Base-by-base conservation (phyloP, 2,888 invertebrate genomes). In the Acleris laterana region DNA sequence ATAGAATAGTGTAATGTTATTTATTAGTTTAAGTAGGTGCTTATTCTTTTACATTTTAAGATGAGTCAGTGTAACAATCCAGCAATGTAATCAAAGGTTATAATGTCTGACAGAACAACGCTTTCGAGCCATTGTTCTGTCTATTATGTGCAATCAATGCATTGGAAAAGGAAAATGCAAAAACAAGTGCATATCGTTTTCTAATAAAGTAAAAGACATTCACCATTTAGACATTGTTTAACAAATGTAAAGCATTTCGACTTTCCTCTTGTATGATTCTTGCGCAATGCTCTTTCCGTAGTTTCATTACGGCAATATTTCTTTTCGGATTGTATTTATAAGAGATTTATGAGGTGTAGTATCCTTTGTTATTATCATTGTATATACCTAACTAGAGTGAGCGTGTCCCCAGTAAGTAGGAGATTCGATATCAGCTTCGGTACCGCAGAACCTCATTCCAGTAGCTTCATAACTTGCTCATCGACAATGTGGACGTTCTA, bases 341-440 rank as follows among this genome's bases (percentile, higher is more conserved):
- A 83, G 81, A 77, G 79, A 74, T 82, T 83, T 84, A 82, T 78
- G 79, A 85, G 77, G 81, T 88, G 81, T 87, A 87, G 78, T 82
- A 77, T 81, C 82, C 69, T 71, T 73, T 70, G 72, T 77, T 72
- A 72, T 71, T 73, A 71, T 83, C 81, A 83, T 84, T 90, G 89
- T 92, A 25, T 25, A 25, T 25, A 90, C 86, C 90, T 91, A 90
- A 78, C 80, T 90, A 90, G 89, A 84, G 88, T 88, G 88, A 83
- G 86, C 82, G 88, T 90, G 84, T 84, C 82, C 86, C 87, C 76
- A 77, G 76, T 87, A 79, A 81, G 84, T 88, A 88, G 84, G 82
- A 82, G 79, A 85, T 83, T 85, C 77, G 82, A 83, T 85, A 83
- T 85, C 87, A 79, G 87, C 86, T 89, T 85, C 77, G 82, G 81